A percentile compares a stretch with the other conserved stretches of the same genome.
Conservation (phyloP, 2,113 vertebrate species). For the Ictalurus punctatus region DNA sequence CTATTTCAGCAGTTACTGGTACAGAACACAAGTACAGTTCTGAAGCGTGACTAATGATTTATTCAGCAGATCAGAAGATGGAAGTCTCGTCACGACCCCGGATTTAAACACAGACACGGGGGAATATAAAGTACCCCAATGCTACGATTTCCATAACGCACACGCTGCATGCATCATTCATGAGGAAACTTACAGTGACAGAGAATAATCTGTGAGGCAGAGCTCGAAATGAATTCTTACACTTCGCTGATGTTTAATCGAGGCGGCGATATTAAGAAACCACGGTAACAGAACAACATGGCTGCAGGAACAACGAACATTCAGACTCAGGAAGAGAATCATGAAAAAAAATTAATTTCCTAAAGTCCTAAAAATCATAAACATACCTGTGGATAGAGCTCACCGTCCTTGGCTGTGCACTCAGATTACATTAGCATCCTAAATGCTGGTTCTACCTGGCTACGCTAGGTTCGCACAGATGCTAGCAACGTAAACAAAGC, state of each 20-base stretch:
- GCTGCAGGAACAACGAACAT: neutral
- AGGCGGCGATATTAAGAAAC: neutral
- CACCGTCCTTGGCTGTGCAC: neutral
- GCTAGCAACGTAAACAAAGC: neutral
- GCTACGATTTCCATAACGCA: neutral
- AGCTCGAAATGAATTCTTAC: neutral
- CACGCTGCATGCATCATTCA: neutral
- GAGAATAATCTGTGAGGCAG: neutral
- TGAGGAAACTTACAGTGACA: neutral
- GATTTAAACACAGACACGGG: neutral
- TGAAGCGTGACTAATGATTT: slow-evolving; percentile 11
- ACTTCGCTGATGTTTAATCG: neutral
- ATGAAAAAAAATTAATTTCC: neutral
- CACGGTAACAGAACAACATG: neutral
- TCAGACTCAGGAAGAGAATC: neutral
- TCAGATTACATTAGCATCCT: neutral
- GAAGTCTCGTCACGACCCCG: neutral
- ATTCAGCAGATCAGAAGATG: neutral
- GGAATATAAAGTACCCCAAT: neutral
- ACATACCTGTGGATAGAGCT: no score
- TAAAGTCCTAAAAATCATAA: no score
- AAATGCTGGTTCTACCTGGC: neutral
- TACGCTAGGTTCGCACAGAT: neutral
- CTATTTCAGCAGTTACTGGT: neutral
- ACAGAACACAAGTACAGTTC: neutral